Percentiles rank a stretch among this genome's conserved stretches.
Evolutionary conservation across 2,888 invertebrate genomes (phyloP).

Genomic region (Merodon equestris): DNA sequence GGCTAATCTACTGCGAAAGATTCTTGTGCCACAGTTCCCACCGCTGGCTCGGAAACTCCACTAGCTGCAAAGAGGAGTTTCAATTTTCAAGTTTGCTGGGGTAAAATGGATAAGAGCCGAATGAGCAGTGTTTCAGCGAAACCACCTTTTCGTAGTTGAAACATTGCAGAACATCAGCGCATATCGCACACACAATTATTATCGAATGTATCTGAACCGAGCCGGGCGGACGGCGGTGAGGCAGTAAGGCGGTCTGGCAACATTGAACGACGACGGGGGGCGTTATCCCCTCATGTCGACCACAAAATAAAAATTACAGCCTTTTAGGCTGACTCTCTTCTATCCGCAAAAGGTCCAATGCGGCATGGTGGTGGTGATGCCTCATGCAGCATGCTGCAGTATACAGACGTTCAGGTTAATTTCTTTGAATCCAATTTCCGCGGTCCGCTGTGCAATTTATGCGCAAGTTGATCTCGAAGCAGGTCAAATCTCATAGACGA

Average conservation of each 20-base stretch:
- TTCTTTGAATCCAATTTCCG: slow-evolving; percentile 69
- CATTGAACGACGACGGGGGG: slow-evolving; percentile 33
- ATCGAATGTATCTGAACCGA: slow-evolving; percentile 51
- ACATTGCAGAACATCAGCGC: slow-evolving; percentile 63
- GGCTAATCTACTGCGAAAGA: slow-evolving; percentile 23
- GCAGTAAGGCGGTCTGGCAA: too few relatives aligned
- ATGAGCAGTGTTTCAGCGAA: slow-evolving; percentile 37
- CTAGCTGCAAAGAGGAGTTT: too few relatives aligned
- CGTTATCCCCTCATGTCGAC: slow-evolving; percentile 65
- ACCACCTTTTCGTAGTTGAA: slow-evolving; percentile 65
- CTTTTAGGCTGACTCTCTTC: slow-evolving; percentile 42
- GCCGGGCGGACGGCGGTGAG: too few relatives aligned
- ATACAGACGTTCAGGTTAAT: slow-evolving; percentile 65
- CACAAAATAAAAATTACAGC: slow-evolving; percentile 67
- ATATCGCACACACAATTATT: slow-evolving; percentile 68
- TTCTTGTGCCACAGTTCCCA: too few relatives aligned
- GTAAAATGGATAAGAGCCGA: too few relatives aligned
- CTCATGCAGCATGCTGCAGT: slow-evolving; percentile 22
- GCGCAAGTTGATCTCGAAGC: slow-evolving; percentile 68
- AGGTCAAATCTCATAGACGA: slow-evolving; percentile 66
- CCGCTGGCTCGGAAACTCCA: too few relatives aligned
- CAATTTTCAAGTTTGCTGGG: too few relatives aligned
- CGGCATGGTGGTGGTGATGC: slow-evolving; percentile 11
- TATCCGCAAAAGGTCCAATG: not conserved
- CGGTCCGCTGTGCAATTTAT: slow-evolving; percentile 69